Percentiles rank a stretch among this genome's conserved stretches.
These are phyloP conservation scores for Thaumetopoea pityocampa DNA, from an alignment of 1,140 invertebrate genomes.

Conservation along the genomic window DNA sequence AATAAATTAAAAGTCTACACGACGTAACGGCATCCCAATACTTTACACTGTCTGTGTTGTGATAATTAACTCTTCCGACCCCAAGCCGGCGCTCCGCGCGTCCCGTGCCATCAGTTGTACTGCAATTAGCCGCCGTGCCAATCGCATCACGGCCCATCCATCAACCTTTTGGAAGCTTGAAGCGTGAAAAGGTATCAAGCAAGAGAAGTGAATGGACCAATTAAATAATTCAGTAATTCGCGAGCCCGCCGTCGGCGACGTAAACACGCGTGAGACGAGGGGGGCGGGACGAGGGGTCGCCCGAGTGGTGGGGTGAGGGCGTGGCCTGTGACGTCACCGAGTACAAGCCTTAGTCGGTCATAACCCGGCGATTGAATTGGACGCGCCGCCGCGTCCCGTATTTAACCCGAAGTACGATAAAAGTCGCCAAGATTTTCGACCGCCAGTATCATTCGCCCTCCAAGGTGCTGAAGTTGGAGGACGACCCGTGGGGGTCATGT, in stretches of 20 bases:
- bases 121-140: conserved; percentile 52
- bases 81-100: not conserved
- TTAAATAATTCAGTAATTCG: conserved; percentile 74
- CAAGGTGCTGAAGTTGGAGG: conserved; percentile 76
- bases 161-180: conserved; percentile 59
- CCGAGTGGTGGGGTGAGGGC: conserved; percentile 54
- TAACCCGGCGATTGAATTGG: conserved; percentile 55
- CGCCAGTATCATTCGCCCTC: conserved; percentile 75
- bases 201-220: conserved; percentile 70
- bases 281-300: conserved; percentile 31
- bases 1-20: not conserved
- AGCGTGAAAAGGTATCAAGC: conserved; percentile 67
- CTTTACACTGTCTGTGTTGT: not conserved
- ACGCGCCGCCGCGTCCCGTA: conserved; percentile 58
- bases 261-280: conserved; percentile 63
- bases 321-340: conserved; percentile 62
- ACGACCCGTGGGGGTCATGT: conserved; percentile 76
- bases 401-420: conserved; percentile 54
- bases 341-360: conserved; percentile 56
- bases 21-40: not conserved
- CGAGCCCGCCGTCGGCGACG: conserved; percentile 61
- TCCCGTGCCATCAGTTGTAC: conserved; percentile 32
- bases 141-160: conserved; percentile 49
- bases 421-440: conserved; percentile 75
- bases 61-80: too few species aligned